Evolutionary conservation across 1,140 invertebrate genomes (phyloP).

Genomic region (Patella vulgata): DNA sequence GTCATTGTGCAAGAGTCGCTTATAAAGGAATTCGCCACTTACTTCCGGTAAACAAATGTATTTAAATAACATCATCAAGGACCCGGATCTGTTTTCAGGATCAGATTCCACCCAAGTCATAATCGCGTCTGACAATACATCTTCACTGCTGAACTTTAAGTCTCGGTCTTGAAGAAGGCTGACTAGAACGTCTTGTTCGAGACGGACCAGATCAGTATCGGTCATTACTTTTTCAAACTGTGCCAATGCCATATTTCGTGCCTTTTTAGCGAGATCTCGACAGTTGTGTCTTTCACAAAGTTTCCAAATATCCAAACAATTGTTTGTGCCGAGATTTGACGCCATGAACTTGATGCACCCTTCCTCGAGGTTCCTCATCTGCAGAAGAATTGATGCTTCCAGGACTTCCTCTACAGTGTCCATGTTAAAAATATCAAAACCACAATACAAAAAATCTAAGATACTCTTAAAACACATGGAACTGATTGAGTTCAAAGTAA

Average conservation of each 20-base stretch:
- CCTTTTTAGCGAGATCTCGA: neutral
- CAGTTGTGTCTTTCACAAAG: slow-evolving; percentile 12
- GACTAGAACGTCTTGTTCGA: slow-evolving; percentile 15
- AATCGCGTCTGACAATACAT: slow-evolving; percentile 35
- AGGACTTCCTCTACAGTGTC: slow-evolving; percentile 7
- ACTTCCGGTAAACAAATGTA: slow-evolving; percentile 23
- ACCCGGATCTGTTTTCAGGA: slow-evolving; percentile 1
- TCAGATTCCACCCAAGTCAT: slow-evolving; percentile 30
- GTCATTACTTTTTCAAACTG: slow-evolving; percentile 24
- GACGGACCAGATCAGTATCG: slow-evolving; percentile 20
- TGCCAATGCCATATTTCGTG: slow-evolving; percentile 16
- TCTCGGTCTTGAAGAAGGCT: slow-evolving; percentile 21
- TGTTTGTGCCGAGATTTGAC: slow-evolving; percentile 13
- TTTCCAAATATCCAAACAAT: slow-evolving; percentile 22
- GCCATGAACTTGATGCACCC: slow-evolving; percentile 17
- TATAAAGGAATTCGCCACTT: slow-evolving; percentile 7
- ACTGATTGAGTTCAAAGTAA: slow-evolving; percentile 77
- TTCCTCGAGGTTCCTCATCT: slow-evolving; percentile 3
- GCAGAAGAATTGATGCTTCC: slow-evolving; percentile 12
- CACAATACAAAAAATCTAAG: slow-evolving; percentile 14
- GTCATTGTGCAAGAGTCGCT: slow-evolving; percentile 8
- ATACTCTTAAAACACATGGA: slow-evolving; percentile 6
- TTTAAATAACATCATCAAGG: slow-evolving; percentile 25
- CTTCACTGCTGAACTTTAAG: slow-evolving; percentile 27
- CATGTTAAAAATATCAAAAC: slow-evolving; percentile 9